phyloP scores from a whole-genome alignment of 2,113 vertebrate species.

The Entosphenus tridentatus region DNA sequence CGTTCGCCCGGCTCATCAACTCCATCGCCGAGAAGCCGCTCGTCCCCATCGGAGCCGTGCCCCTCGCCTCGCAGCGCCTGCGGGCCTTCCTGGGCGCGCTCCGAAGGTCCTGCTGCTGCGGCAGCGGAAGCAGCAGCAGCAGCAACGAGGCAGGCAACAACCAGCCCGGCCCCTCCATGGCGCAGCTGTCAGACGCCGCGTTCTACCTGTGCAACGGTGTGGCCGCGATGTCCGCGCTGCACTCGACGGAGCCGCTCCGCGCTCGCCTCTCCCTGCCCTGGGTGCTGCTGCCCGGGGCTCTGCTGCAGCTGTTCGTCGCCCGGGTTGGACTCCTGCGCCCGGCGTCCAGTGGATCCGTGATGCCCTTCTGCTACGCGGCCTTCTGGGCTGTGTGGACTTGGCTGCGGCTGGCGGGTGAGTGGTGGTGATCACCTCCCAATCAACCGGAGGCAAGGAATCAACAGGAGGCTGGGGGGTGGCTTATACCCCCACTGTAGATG shows the following conservation, averaged over 20 bases:
- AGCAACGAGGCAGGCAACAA: not conserved
- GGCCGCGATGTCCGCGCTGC: slow-evolving; percentile 10
- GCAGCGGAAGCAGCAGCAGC: slow-evolving; percentile 5
- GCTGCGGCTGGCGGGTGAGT: slow-evolving; percentile 10
- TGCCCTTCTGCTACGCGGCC: slow-evolving; percentile 11
- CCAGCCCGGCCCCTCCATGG: slow-evolving; percentile 1
- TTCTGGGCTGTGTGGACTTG: slow-evolving; percentile 10
- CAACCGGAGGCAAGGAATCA: no score
- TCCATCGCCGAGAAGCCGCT: slow-evolving; percentile 12
- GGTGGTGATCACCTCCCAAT: no score
- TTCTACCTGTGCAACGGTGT: slow-evolving; percentile 12
- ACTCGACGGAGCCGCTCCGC: not conserved
- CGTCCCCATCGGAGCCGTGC: slow-evolving; percentile 8
- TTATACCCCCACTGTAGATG: no score
- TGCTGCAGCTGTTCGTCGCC: slow-evolving; percentile 10
- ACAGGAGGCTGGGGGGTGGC: no score
- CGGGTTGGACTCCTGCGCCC: slow-evolving; percentile 10
- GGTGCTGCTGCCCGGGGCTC: slow-evolving; percentile 9
- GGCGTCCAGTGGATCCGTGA: slow-evolving; percentile 9
- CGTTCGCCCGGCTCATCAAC: slow-evolving; percentile 12
- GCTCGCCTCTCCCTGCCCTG: slow-evolving; percentile 9
- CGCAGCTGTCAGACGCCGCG: slow-evolving; percentile 10
- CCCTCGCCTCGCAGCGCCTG: slow-evolving; percentile 7
- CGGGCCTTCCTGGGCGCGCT: slow-evolving; percentile 9
- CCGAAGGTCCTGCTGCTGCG: no score